Evolutionary conservation across 2,113 vertebrate genomes (phyloP), one percentile per base, ranked within the genome.

Genomic region (Pipra filicauda): DNA sequence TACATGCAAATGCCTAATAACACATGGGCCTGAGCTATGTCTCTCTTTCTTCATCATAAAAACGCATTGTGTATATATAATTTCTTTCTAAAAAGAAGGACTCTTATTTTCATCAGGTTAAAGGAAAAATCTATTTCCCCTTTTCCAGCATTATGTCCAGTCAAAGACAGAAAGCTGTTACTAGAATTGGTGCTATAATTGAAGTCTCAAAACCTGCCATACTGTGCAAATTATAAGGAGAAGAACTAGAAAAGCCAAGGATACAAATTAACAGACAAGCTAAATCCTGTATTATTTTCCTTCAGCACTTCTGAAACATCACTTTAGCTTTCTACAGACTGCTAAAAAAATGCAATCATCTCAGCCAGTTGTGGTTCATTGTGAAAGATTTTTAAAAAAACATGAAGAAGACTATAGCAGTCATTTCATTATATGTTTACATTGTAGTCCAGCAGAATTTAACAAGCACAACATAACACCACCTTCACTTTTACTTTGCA

Each of bases 241-340:
- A 90, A 89, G 52, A 88, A 85, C 41, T 73, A 62, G 3, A 4
- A 89, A 92, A 83, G 44, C 39, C 54, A 84, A 88, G 43, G 48
- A 74, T 64, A 88, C 52, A 81, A 84, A 93, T 80, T 58, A 91
- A 55, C 24, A 88, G 55, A 55, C 30, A 77, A 74, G 48, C 31
- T 35, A 90, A 96, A 75, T n/a, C 65, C n/a, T 24, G 31, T 49
- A 80, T 92, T 94, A 74, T 84, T 94, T 93, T 91, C 74, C 78
- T 44, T 81, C 76, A 86, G 57, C 69, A 54, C 48, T 93, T 93
- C 58, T 89, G 35, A 84, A 96, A 88, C 39, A 43, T 52, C 79
- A 57, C 31, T 72, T 39, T 39, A 84, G 9, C 9, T 80, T 85
- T 81, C 84, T 72, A 54, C 46, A 78, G 27, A 43, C 46, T 83